Conservation (phyloP, 2,797 vertebrate genomes). For the Rhinella marina region DNA sequence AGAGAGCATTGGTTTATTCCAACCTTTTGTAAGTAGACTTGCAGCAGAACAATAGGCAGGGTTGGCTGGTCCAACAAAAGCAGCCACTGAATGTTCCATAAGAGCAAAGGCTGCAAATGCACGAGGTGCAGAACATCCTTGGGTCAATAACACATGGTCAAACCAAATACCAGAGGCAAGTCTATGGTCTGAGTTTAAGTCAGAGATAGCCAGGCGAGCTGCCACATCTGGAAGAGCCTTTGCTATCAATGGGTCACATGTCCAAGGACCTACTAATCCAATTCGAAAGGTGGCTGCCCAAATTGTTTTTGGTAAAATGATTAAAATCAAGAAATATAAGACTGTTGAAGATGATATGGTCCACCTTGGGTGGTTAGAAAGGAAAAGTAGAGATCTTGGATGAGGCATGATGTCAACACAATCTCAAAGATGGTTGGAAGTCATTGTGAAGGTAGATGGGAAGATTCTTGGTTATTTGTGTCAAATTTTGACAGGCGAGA, state of each 20-base stretch:
- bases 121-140: slow-evolving; percentile 82
- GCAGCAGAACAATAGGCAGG: slow-evolving; percentile 85
- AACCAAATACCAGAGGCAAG: slow-evolving; percentile 82
- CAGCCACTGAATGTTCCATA: slow-evolving; percentile 78
- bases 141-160: slow-evolving; percentile 81
- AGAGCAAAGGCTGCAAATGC: slow-evolving; percentile 78
- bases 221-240: slow-evolving; percentile 84
- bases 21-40: slow-evolving; percentile 80
- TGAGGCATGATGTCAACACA: slow-evolving; percentile 34
- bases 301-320: slow-evolving; percentile 67
- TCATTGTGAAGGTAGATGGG: slow-evolving; percentile 20
- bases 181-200: slow-evolving; percentile 81
- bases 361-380: slow-evolving; percentile 63
- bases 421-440: background rate
- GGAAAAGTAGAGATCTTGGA: slow-evolving; percentile 23
- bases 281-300: slow-evolving; percentile 81
- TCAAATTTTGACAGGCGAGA: background rate
- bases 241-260: slow-evolving; percentile 85
- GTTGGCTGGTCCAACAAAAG: slow-evolving; percentile 86
- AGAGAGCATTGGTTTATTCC: slow-evolving; percentile 84
- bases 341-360: slow-evolving; percentile 54
- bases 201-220: slow-evolving; percentile 79
- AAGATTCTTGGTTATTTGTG: background rate
- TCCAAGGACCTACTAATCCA: slow-evolving; percentile 89
- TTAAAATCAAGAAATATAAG: slow-evolving; percentile 72